Percentiles rank a stretch among this genome's conserved stretches.
These are phyloP conservation scores for Microctenopoma steveboyesi DNA, from an alignment of 2,797 vertebrate genomes.

Conservation along the genomic window DNA sequence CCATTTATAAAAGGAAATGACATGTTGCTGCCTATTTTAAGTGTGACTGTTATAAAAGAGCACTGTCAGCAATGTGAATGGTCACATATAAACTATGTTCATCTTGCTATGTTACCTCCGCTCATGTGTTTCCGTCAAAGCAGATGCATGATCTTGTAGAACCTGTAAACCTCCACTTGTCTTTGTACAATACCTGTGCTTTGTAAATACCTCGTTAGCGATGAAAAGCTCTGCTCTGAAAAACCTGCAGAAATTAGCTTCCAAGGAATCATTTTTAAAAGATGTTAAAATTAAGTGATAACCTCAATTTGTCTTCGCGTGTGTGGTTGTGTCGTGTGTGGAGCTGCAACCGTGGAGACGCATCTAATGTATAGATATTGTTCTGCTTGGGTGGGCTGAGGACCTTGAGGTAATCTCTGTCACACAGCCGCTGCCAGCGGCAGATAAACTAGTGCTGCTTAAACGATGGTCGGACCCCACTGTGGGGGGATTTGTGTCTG, in stretches of 20 bases:
- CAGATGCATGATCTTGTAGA: not conserved
- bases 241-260: slow-evolving; percentile 3
- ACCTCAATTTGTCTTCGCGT: slow-evolving; percentile 25
- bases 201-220: not conserved
- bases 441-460: slow-evolving; percentile 60
- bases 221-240: slow-evolving; percentile 2
- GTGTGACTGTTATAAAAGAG: slow-evolving; percentile 50
- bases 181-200: not conserved
- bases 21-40: slow-evolving; percentile 43
- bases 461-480: slow-evolving; percentile 76
- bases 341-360: slow-evolving; percentile 32
- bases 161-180: not conserved
- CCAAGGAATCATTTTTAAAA: slow-evolving; percentile 6
- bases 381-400: slow-evolving; percentile 87
- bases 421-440: slow-evolving; percentile 83
- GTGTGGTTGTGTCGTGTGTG: slow-evolving; percentile 18
- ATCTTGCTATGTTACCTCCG: slow-evolving; percentile 34
- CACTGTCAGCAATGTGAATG: slow-evolving; percentile 51
- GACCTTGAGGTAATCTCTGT: slow-evolving; percentile 84
- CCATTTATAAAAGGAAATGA: slow-evolving; percentile 50
- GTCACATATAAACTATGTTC: slow-evolving; percentile 14
- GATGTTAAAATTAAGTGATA: slow-evolving; percentile 22
- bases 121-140: slow-evolving; percentile 22
- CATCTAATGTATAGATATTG: slow-evolving; percentile 81
- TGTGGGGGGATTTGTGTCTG: slow-evolving; percentile 72